phyloP scores from a whole-genome alignment of 2,888 invertebrate genomes.

The Orgyia antiqua region DNA sequence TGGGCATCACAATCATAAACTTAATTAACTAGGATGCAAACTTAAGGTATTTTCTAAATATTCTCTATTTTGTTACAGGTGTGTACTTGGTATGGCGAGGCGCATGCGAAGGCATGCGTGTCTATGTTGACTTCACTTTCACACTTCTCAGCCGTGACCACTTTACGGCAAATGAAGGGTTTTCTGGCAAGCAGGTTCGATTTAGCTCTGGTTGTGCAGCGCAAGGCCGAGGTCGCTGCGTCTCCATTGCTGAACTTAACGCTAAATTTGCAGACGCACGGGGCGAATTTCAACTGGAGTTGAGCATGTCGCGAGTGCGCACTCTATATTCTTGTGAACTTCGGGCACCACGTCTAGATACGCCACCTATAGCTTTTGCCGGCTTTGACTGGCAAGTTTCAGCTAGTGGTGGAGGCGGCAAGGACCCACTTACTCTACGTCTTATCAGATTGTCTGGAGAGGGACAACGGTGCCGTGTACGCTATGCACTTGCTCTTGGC shows the following conservation, averaged over 20 bases:
- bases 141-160: conserved; percentile 89
- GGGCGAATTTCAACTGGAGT: conserved; percentile 88
- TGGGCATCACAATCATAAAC: no score
- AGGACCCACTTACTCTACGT: conserved; percentile 74
- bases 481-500: conserved; percentile 83
- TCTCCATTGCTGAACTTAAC: conserved; percentile 83
- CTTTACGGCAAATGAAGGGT: conserved; percentile 89
- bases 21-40: no score
- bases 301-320: conserved; percentile 85
- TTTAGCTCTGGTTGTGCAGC: conserved; percentile 84
- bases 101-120: conserved; percentile 85
- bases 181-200: conserved; percentile 85
- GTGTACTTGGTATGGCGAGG: conserved; percentile 88
- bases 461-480: conserved; percentile 87
- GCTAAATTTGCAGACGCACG: conserved; percentile 87
- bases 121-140: conserved; percentile 89
- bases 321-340: conserved; percentile 87
- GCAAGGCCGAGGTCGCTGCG: conserved; percentile 85
- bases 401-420: conserved; percentile 78
- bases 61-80: conserved; percentile 68
- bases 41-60: background rate
- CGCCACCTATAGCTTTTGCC: conserved; percentile 83
- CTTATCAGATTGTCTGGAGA: conserved; percentile 88
- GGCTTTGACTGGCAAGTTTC: conserved; percentile 90
- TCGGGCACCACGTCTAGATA: conserved; percentile 76